These are phyloP conservation scores for Pachyseris speciosa DNA, from an alignment of 64 coral and sea anemone species.

Conservation along the genomic window DNA sequence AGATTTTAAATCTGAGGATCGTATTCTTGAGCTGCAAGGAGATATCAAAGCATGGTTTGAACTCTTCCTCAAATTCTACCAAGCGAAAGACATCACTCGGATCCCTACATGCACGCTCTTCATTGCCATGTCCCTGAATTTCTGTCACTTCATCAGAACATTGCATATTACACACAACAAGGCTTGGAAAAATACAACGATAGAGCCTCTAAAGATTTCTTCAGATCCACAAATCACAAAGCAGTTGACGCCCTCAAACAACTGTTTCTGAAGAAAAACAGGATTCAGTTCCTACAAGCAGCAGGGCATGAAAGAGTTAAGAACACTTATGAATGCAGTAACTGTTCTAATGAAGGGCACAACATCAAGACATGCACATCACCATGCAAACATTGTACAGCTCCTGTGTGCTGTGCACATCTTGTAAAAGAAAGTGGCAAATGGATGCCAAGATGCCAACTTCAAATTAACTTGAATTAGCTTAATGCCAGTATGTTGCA, in stretches of 20 bases:
- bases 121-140: slow-evolving; percentile 50
- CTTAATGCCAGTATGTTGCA: background rate
- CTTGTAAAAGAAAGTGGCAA: slow-evolving; percentile 19
- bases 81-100: slow-evolving; percentile 50
- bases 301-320: slow-evolving; percentile 30
- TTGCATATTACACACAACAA: slow-evolving; percentile 56
- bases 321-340: slow-evolving; percentile 19
- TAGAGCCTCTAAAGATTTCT: slow-evolving; percentile 42
- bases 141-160: slow-evolving; percentile 12
- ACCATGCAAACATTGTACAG: slow-evolving; percentile 8
- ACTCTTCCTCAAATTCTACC: slow-evolving; percentile 29
- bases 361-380: slow-evolving; percentile 33
- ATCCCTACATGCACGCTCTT: slow-evolving; percentile 54
- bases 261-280: slow-evolving; percentile 53
- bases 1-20: slow-evolving; percentile 7
- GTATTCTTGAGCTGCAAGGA: background rate
- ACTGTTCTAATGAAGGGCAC: background rate
- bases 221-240: slow-evolving; percentile 56
- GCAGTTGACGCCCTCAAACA: slow-evolving; percentile 50
- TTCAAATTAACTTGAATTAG: too few relatives aligned
- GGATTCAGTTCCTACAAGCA: slow-evolving; percentile 32
- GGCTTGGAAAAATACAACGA: slow-evolving; percentile 65
- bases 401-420: slow-evolving; percentile 27
- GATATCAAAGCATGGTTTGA: slow-evolving; percentile 32
- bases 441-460: background rate